phyloP scores from a whole-genome alignment of 2,797 vertebrate species.

The Pseudomugil tenellus region DNA sequence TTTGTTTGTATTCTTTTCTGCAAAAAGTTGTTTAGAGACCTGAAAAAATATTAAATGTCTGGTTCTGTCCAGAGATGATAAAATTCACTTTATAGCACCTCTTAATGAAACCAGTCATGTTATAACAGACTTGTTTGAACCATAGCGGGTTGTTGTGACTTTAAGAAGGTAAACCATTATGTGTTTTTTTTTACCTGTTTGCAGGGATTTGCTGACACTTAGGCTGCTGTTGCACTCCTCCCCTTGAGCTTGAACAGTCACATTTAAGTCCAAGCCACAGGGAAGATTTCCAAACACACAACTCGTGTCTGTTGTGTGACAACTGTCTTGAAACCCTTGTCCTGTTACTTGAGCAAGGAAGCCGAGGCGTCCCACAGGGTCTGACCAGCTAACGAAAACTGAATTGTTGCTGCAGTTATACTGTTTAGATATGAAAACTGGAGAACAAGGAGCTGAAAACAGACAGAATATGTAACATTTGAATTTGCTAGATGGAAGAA shows the following conservation, averaged over 20 bases:
- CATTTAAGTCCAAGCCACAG: conserved; percentile 74
- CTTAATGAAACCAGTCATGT: neutral
- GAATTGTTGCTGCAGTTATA: conserved; percentile 59
- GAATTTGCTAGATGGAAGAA: neutral
- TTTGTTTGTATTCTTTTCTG: neutral
- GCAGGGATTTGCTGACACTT: conserved; percentile 45
- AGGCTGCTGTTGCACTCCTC: conserved; percentile 70
- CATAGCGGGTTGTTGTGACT: neutral
- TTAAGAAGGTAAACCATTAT: neutral
- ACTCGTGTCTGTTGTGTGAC: conserved; percentile 62
- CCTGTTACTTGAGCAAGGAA: conserved; percentile 58
- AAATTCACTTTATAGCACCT: neutral
- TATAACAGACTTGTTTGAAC: neutral
- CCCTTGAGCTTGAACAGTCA: conserved; percentile 70
- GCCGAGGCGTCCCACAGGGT: conserved; percentile 46
- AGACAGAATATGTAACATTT: neutral
- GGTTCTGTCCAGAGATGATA: neutral
- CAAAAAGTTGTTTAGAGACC: neutral
- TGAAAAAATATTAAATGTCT: neutral
- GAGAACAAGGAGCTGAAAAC: conserved; percentile 73
- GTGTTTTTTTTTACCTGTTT: conserved; percentile 67
- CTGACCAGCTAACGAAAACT: conserved; percentile 64
- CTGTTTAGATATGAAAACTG: conserved; percentile 46
- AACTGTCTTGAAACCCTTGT: conserved; percentile 49
- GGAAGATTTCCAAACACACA: conserved; percentile 68